These are phyloP conservation scores for Arizona elegans DNA, from an alignment of 2,113 vertebrate genomes.

Conservation along the genomic window DNA sequence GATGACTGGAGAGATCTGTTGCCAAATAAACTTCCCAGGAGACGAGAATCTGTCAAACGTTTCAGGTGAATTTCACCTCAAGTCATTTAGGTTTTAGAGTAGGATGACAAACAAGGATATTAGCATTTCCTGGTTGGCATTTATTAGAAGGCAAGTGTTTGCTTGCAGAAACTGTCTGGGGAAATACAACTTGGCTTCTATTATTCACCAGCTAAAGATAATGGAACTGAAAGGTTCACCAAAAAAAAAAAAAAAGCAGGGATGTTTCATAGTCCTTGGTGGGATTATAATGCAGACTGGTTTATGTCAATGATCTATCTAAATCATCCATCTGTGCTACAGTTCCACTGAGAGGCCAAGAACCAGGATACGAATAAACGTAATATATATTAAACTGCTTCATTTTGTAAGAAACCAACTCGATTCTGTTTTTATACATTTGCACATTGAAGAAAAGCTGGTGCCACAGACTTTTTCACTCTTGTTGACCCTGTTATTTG, in stretches of 20 bases:
- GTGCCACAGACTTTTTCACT: background rate
- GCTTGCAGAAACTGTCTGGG: background rate
- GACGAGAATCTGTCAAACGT: background rate
- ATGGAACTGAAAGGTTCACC: background rate
- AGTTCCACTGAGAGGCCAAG: background rate
- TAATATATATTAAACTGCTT: background rate
- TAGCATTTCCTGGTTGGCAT: slow-evolving; percentile 16
- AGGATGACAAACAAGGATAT: slow-evolving; percentile 10
- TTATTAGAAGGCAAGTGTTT: slow-evolving; percentile 2
- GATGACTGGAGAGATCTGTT: background rate
- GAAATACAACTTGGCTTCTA: slow-evolving; percentile 1
- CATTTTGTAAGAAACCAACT: background rate
- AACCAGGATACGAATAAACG: background rate
- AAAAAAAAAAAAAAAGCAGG: background rate
- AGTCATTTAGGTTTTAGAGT: background rate
- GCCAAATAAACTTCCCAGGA: background rate
- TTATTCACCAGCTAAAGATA: background rate
- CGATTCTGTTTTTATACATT: background rate
- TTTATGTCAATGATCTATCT: background rate
- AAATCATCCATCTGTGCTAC: background rate
- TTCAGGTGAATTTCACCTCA: slow-evolving; percentile 17
- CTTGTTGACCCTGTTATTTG: background rate
- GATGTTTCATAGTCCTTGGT: background rate
- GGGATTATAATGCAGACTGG: background rate
- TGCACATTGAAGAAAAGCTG: background rate